Percentiles rank a stretch among this genome's conserved stretches.
Evolutionary conservation across 2,797 vertebrate species (phyloP).

Genomic region (Scolopax rusticola): DNA sequence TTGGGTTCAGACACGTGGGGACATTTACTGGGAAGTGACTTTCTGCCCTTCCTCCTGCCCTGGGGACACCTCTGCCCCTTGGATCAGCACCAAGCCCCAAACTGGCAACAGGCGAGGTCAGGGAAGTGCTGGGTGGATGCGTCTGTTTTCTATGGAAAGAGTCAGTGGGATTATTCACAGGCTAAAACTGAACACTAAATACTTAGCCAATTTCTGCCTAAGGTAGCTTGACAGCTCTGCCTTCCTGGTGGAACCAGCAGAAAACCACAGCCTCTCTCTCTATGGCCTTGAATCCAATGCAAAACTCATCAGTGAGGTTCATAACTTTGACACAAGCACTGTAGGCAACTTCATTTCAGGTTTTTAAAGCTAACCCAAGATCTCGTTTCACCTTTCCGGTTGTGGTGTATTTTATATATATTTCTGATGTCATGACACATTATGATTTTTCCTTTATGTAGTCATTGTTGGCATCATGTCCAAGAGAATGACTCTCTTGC

Average conservation of each 20-base stretch:
- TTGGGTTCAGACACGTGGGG: not conserved
- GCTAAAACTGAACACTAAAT: not conserved
- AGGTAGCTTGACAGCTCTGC: not conserved
- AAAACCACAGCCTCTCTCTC: not conserved
- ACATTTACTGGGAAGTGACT: fast-evolving
- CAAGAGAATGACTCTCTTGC: not conserved
- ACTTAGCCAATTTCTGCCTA: not conserved
- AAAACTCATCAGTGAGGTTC: not conserved
- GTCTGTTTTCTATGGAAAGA: not conserved
- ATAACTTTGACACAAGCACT: not conserved
- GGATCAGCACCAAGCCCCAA: not conserved
- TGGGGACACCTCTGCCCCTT: fast-evolving
- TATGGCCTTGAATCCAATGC: not conserved
- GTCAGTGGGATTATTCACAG: not conserved
- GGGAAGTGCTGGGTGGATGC: not conserved
- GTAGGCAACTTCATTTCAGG: not conserved
- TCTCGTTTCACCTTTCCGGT: not conserved
- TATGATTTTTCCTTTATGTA: not conserved
- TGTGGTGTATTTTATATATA: not conserved
- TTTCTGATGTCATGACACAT: not conserved
- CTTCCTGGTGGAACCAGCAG: not conserved
- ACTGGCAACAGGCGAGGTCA: no score
- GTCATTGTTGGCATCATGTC: not conserved
- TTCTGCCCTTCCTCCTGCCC: not conserved
- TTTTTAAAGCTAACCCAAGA: slow-evolving; percentile 13